Conservation (phyloP, 2,888 invertebrate genomes). For the Ophion slaviceki region DNA sequence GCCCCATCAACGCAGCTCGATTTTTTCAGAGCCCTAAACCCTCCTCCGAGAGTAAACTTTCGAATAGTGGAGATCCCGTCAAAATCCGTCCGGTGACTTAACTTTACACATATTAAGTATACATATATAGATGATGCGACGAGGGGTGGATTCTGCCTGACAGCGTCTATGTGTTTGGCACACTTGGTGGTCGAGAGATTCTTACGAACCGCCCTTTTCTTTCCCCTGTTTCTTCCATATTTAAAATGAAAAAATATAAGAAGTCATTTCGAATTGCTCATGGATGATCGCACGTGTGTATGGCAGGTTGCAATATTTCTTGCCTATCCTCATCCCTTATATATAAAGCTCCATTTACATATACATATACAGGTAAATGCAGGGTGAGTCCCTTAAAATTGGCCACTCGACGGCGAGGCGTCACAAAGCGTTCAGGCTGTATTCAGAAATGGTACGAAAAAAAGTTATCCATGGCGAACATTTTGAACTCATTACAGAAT, state of each 20-base stretch:
- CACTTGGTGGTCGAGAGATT: neutral
- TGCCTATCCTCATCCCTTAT: neutral
- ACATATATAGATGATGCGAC: too few relatives aligned
- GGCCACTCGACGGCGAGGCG: neutral
- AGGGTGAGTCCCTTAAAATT: neutral
- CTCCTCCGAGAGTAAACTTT: too few relatives aligned
- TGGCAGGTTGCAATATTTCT: slow-evolving; percentile 16
- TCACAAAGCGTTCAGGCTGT: neutral
- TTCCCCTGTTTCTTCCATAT: neutral
- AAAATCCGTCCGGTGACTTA: too few relatives aligned
- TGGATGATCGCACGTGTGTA: neutral
- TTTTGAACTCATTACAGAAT: neutral
- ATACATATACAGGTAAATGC: neutral
- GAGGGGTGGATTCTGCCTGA: neutral
- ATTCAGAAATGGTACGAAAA: neutral
- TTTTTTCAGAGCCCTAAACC: too few relatives aligned
- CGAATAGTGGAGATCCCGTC: too few relatives aligned
- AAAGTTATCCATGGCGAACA: neutral
- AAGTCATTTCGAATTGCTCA: slow-evolving; percentile 7
- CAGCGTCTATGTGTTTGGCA: neutral
- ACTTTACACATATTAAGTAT: too few relatives aligned
- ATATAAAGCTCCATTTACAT: neutral
- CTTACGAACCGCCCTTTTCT: neutral
- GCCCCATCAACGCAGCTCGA: too few relatives aligned
- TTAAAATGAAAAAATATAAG: slow-evolving; percentile 6